Evolutionary conservation across 2,888 invertebrate genomes (phyloP).

Genomic region (Salticus scenicus): DNA sequence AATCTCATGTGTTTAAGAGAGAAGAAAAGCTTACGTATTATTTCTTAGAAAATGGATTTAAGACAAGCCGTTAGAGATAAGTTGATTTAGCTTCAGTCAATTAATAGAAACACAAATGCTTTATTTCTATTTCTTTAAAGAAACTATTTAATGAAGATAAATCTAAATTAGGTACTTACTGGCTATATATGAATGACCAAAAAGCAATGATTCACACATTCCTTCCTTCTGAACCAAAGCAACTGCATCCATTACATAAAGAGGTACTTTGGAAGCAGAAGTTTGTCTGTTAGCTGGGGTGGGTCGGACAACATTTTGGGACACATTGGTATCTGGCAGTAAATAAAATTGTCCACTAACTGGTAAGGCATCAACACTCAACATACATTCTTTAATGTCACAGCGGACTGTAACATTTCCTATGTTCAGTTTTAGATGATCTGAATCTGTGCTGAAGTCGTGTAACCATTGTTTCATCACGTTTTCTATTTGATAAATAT

Average conservation of each 20-base stretch:
- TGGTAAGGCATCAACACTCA: conserved; percentile 29
- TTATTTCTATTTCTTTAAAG: too few relatives aligned
- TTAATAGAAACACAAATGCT: too few relatives aligned
- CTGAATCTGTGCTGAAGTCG: conserved; percentile 56
- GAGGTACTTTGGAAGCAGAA: conserved; percentile 34
- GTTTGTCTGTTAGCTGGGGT: neutral
- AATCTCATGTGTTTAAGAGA: too few relatives aligned
- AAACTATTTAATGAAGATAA: neutral
- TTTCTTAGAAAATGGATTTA: too few relatives aligned
- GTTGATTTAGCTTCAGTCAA: too few relatives aligned
- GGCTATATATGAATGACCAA: conserved; percentile 39
- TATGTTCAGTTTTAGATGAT: conserved; percentile 42
- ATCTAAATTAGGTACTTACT: conserved; percentile 29
- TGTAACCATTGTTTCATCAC: conserved; percentile 58
- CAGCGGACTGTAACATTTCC: conserved; percentile 32
- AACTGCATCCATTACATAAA: conserved; percentile 31
- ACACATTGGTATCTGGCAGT: neutral
- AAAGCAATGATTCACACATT: conserved; percentile 58
- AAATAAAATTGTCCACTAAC: conserved; percentile 36
- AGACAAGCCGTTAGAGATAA: too few relatives aligned
- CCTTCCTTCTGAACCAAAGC: conserved; percentile 41
- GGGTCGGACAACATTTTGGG: conserved; percentile 14
- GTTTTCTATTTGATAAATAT: conserved; percentile 40
- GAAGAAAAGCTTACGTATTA: too few relatives aligned
- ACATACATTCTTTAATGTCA: conserved; percentile 42